A percentile compares a stretch with the other conserved stretches of the same genome.
Evolutionary conservation across 1,140 invertebrate genomes (phyloP).

Genomic region (Goniozus legneri): DNA sequence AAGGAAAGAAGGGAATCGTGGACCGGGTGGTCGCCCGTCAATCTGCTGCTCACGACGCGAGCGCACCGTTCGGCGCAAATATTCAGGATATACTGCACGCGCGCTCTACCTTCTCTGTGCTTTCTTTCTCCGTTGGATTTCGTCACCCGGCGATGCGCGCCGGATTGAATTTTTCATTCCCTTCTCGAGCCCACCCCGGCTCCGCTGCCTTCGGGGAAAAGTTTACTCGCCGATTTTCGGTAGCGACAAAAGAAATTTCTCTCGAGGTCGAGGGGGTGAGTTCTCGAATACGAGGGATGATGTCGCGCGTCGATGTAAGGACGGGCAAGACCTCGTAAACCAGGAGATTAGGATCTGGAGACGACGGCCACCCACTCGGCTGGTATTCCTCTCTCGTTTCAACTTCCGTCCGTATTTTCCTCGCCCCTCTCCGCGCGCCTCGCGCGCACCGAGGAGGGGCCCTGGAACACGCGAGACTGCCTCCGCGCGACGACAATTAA

Average conservation of each 20-base stretch:
- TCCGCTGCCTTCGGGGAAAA: too few species aligned
- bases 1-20: conserved; percentile 26
- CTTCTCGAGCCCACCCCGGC: too few species aligned
- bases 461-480: too few species aligned
- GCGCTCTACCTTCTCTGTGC: too few species aligned
- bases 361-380: conserved; percentile 46
- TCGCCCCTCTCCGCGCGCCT: background rate
- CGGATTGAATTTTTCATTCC: too few species aligned
- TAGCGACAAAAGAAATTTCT: too few species aligned
- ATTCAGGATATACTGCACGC: conserved; percentile 13
- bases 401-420: too few species aligned
- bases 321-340: conserved; percentile 41
- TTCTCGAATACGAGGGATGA: conserved; percentile 17
- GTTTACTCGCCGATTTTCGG: too few species aligned
- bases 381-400: conserved; percentile 25
- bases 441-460: too few species aligned
- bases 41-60: conserved; percentile 37
- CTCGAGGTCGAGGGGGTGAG: background rate
- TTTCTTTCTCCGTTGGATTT: too few species aligned
- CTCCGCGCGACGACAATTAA: conserved; percentile 41
- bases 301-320: conserved; percentile 24
- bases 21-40: conserved; percentile 37
- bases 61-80: conserved; percentile 39
- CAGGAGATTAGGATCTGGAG: conserved; percentile 46
- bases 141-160: too few species aligned